Evolutionary conservation across 2,113 vertebrate genomes (phyloP), one percentile per base, ranked within the genome.

Genomic region (Aphelocoma coerulescens): DNA sequence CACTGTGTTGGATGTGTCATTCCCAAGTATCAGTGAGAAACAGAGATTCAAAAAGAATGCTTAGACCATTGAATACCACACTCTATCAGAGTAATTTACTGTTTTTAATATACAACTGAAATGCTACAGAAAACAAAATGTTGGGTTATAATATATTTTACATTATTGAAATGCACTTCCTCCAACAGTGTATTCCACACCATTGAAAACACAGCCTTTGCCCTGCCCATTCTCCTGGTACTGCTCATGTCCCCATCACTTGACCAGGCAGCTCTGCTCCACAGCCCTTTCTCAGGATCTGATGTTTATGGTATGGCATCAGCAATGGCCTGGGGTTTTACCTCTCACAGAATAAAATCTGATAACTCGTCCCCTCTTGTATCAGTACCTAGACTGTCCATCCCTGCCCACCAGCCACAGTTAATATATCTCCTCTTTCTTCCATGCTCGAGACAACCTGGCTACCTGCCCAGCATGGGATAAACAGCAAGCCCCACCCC

Each of bases 101-200:
- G 79, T 0, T 93, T 94, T 91, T 95, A 95, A 91, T 78, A 86
- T 44, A 55, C 21, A 91, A 28, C n/a, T 93, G 49, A 95, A 93
- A 77, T 52, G 39, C 35, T 67, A 77, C 28, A 74, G 83, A 92
- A 94, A 87, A 80, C 4, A 61, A 90, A 91, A 51, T 1, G 0
- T 20, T 67, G 19, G 41, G 84, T 88, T 79, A 69, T 76, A 69
- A 88, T 58, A 59, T 63, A 81, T 86, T 92, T 88, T 80, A 24
- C 7, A 5, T 65, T 86, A 66, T 30, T 63, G 73, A 58, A 93
- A 95, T 35, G 20, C 51, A 67, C 26, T 67, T 48, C 37, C 32
- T 74, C 41, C 67, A 77, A 30, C 59, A 55, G 14, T 9, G 32
- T 33, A 49, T 76, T 77, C 37, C 7, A 16, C 51, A 28, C 43